Evolutionary conservation across 2,888 invertebrate species (phyloP).

Genomic region (Myopa testacea): DNA sequence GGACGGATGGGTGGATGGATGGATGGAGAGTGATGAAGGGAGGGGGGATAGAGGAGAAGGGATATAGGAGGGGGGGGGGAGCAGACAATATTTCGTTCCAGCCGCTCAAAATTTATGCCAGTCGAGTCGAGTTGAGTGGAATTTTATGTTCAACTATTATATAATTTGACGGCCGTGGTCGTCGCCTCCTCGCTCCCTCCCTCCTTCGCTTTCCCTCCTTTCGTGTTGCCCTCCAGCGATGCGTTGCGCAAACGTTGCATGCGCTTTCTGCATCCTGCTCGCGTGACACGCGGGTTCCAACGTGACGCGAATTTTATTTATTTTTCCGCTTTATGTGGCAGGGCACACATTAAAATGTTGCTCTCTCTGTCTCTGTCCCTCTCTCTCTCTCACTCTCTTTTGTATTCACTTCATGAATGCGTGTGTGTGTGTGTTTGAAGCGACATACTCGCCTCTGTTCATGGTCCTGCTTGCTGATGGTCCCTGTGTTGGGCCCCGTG

Average conservation of each 20-base stretch:
- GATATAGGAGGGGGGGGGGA: no score
- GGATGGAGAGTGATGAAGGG: no score
- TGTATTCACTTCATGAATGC: neutral
- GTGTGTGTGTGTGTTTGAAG: neutral
- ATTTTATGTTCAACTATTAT: no score
- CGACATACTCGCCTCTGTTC: no score
- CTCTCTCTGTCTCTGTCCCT: neutral
- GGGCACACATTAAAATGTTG: neutral
- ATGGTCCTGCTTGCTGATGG: neutral
- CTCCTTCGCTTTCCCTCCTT: neutral
- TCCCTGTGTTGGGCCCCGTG: neutral
- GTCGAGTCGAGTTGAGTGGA: no score
- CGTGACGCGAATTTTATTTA: neutral
- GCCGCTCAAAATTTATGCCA: no score
- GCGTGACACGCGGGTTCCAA: neutral
- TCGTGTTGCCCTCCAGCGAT: neutral
- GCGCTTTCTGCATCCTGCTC: neutral
- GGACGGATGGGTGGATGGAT: no score
- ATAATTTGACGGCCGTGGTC: no score
- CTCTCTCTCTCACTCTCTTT: neutral
- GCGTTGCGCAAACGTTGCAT: no score
- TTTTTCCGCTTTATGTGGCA: neutral
- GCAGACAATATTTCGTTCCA: no score
- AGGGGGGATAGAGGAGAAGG: no score
- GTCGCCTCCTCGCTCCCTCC: neutral